Evolutionary conservation across 1,140 invertebrate species (phyloP).

Genomic region (Druon quercuslanigerum): DNA sequence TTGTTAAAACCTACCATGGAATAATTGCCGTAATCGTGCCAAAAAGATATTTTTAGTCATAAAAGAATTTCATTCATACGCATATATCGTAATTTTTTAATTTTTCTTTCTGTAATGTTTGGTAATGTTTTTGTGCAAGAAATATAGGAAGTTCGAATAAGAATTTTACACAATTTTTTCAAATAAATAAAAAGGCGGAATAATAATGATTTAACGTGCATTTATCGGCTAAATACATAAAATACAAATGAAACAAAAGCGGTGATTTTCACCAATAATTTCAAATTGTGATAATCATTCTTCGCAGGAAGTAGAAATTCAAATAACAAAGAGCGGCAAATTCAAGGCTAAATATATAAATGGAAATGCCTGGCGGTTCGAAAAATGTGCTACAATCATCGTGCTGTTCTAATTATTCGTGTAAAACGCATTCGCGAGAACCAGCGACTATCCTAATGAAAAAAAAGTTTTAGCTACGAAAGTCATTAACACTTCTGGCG

Average conservation of each 20-base stretch:
- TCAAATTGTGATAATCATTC: slow-evolving; percentile 11
- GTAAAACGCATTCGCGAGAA: slow-evolving; percentile 1
- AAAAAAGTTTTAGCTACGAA: neutral
- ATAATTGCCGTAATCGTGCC: slow-evolving; percentile 5
- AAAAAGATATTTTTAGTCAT: neutral
- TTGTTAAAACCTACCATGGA: neutral
- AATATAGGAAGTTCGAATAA: too few species aligned
- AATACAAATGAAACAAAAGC: slow-evolving; percentile 40
- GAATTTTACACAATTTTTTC: too few species aligned
- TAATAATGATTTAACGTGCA: too few species aligned
- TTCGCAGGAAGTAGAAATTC: neutral
- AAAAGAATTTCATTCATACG: slow-evolving; percentile 28
- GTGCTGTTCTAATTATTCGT: slow-evolving; percentile 5
- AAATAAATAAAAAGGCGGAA: too few species aligned
- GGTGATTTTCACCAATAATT: slow-evolving; percentile 39
- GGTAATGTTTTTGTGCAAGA: too few species aligned
- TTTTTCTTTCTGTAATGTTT: neutral
- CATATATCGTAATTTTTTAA: slow-evolving; percentile 37
- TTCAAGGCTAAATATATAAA: slow-evolving; percentile 33
- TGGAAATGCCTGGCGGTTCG: neutral
- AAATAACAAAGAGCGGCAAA: slow-evolving; percentile 34
- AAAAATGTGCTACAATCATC: neutral
- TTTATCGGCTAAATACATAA: too few species aligned
- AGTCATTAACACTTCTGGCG: neutral
- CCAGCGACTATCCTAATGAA: neutral